Percentiles rank a stretch among this genome's conserved stretches.
Evolutionary conservation across 2,113 vertebrate species (phyloP).

Genomic region (Dipodomys spectabilis): DNA sequence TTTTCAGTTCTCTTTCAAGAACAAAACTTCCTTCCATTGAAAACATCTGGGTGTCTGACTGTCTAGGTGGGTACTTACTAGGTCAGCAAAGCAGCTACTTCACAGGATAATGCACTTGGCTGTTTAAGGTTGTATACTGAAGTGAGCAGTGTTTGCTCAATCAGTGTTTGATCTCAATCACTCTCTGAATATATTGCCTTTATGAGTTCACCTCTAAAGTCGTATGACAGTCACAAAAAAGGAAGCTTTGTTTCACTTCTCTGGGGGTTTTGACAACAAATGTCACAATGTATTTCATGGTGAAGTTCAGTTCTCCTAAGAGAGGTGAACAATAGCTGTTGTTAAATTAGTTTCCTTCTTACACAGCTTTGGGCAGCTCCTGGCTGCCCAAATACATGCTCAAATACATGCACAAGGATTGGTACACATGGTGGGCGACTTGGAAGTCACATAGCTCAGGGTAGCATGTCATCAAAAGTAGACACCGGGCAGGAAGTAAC

Average conservation of each 20-base stretch:
- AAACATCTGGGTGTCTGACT: not conserved
- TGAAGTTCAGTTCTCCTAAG: not conserved
- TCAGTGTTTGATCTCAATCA: too few species aligned
- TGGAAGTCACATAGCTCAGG: not conserved
- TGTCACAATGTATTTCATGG: not conserved
- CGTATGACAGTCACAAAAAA: not conserved
- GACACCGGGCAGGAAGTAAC: not conserved
- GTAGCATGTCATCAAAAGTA: not conserved
- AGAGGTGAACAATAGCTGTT: not conserved
- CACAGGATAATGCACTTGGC: not conserved
- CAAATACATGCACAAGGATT: rapidly evolving
- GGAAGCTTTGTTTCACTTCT: not conserved
- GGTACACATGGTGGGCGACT: too few species aligned
- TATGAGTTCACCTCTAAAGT: not conserved
- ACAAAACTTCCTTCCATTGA: not conserved
- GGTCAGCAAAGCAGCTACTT: not conserved
- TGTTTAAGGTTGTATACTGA: not conserved
- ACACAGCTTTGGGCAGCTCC: not conserved
- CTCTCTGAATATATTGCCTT: not conserved
- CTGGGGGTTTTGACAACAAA: not conserved
- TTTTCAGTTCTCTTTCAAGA: constrained; percentile 51
- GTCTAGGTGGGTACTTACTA: not conserved
- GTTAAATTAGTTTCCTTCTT: not conserved
- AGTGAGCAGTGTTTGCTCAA: not conserved
- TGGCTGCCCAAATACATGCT: rapidly evolving